A percentile compares a stretch with the other conserved stretches of the same genome.
phyloP scores from a whole-genome alignment of 2,888 invertebrate genomes.

The Agapostemon virescens region DNA sequence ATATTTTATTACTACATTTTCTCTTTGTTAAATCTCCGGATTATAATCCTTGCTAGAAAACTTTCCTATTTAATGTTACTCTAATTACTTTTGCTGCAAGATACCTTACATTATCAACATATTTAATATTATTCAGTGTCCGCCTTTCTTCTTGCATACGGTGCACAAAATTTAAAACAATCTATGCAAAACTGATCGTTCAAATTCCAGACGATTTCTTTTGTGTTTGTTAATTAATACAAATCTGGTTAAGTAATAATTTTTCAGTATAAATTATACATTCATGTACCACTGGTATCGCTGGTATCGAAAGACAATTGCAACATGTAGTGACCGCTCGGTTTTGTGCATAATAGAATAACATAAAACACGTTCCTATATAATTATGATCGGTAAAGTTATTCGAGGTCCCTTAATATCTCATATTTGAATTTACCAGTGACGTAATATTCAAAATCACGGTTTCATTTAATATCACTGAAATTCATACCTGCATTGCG shows the following conservation, averaged over 20 bases:
- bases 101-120: background rate
- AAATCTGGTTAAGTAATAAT: background rate
- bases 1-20: background rate
- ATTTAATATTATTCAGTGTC: background rate
- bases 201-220: background rate
- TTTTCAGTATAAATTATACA: background rate
- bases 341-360: background rate
- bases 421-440: background rate
- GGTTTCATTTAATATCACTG: background rate
- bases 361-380: background rate
- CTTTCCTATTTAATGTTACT: background rate
- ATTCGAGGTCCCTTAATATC: background rate
- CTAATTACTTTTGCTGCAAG: background rate
- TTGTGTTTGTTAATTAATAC: background rate
- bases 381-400: background rate
- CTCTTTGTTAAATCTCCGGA: background rate
- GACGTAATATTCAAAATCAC: background rate
- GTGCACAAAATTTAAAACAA: background rate
- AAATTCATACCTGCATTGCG: conserved; percentile 88
- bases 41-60: background rate
- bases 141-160: background rate
- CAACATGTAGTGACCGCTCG: background rate
- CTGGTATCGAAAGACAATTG: no score
- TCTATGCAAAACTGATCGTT: background rate
- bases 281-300: no score